Base-by-base conservation (phyloP, 2,888 invertebrate species). In the Sphecodes monilicornis region DNA sequence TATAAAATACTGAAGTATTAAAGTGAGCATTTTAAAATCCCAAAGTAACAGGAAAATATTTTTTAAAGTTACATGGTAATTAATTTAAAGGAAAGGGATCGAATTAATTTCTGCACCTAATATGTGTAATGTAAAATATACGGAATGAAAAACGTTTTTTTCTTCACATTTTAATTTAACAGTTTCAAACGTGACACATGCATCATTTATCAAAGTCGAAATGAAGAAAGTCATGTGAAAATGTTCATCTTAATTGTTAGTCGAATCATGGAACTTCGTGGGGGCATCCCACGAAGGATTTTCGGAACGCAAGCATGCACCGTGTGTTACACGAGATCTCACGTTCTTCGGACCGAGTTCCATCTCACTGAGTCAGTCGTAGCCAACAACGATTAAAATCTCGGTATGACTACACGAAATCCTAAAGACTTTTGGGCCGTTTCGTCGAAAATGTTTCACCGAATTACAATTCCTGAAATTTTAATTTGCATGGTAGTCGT, bases 291-390 rank as follows among this genome's bases (percentile, higher is more conserved):
- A 43, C 64, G 69, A 70, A 26, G 73, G 46, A 70, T 86, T 79
- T 82, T 80, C 70, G 82, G 78, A 78, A 87, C 32, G 39, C 70
- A 74, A 77, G 71, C 64, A 41, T 68, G 64, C 73, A 54, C 29
- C 5, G 39, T 77, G 73, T 60, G 76, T 82, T 76, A 77, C 78
- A 68, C 74, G 71, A 69, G 80, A 75, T 85, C 88, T 87, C 88
- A 81, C 86, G 83, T 88, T 90, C 87, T 76, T 66, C 81, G 76
- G 74, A 22, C 74, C 82, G 83, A 91, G 91, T 92, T 91, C 91
- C 91, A 90, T 90, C 81, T 83, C 83, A 91, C 86, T 92, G 92
- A 93, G 91, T 93, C 93, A 92, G 91, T 90, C 86, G 78, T 76
- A 80, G 74, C 85, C 87, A 87, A 84, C 78, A 76, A 76, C 77